Evolutionary conservation across 2,888 invertebrate genomes (phyloP), one percentile per base, ranked within the genome.

Genomic region (Ferdinandea cuprea): DNA sequence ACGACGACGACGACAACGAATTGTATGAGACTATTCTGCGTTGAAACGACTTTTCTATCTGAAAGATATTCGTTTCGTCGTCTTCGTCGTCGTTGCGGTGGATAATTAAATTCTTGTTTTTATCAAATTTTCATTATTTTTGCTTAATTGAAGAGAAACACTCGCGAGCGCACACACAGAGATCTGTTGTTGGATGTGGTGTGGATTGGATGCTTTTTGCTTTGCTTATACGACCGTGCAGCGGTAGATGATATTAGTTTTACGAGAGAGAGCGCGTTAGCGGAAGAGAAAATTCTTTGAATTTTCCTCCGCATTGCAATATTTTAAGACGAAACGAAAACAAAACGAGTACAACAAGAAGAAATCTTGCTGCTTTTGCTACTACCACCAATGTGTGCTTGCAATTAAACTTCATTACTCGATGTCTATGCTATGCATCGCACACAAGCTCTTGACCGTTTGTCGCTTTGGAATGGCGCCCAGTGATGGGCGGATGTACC

Each of bases 71-170:
- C 61, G 46, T 58, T 59, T 52, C 65, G 44, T 46, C 42, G 37
- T n/a, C n/a, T 19, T 69, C 54, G 42, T 66, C 32, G 61, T 74
- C 58, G 37, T 80, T 74, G 76, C 68, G 54, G 74, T 68, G 50
- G 63, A 69, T 80, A 80, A 80, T 80, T 80, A 76, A 76, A 80
- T 80, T 80, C 76, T 69, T 80, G 80, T 80, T 80, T 83, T 81
- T 81, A 76, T 76, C 59, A 83, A 77, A 83, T 83, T 66, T 76
- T 77, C 72, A 72, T 77, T 78, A 83, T 83, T 71, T 68, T 72
- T 68, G 59, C 77, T 72, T 72, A 83, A 83, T 83, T 78, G 78
- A 83, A 83, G 83, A 83, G 83, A 83, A 83, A 73, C 72, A 83
- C 61, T 78, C 48, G 28, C 52, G 58, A 59, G 52, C 37, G 42